Evolutionary conservation across 2,113 vertebrate genomes (phyloP).

Genomic region (Phoenicopterus ruber): DNA sequence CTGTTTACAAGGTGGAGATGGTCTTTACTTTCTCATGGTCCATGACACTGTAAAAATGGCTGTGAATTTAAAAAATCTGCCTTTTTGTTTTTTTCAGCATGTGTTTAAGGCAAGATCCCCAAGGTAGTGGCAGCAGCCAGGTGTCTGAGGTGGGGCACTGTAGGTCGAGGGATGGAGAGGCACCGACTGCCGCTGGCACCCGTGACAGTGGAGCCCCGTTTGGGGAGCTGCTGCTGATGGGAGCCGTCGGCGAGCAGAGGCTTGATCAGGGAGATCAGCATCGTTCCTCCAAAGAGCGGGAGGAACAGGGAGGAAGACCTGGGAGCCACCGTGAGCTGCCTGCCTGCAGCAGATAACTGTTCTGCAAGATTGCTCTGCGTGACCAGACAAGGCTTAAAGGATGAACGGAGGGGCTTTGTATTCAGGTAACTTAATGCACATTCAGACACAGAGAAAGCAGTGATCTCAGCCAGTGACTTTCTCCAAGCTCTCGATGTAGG

Average conservation of each 20-base stretch:
- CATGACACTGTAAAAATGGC: background rate
- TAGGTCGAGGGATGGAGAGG: background rate
- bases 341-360: background rate
- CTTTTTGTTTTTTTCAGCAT: background rate
- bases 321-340: background rate
- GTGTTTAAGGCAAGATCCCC: background rate
- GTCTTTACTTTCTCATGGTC: background rate
- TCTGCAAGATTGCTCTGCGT: background rate
- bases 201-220: rapidly evolving
- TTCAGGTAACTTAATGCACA: background rate
- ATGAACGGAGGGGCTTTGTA: background rate
- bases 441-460: background rate
- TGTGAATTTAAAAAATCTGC: background rate
- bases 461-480: background rate
- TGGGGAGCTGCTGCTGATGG: background rate
- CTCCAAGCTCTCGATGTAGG: background rate
- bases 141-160: background rate
- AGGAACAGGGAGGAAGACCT: background rate
- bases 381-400: constrained; percentile 6
- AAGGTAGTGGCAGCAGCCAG: background rate
- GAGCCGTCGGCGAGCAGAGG: background rate
- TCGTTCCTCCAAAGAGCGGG: background rate
- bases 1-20: background rate
- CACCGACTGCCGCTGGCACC: background rate
- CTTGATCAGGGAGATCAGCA: background rate